Evolutionary conservation across 2,888 invertebrate species (phyloP).

Genomic region (Malthinus flaveolus): DNA sequence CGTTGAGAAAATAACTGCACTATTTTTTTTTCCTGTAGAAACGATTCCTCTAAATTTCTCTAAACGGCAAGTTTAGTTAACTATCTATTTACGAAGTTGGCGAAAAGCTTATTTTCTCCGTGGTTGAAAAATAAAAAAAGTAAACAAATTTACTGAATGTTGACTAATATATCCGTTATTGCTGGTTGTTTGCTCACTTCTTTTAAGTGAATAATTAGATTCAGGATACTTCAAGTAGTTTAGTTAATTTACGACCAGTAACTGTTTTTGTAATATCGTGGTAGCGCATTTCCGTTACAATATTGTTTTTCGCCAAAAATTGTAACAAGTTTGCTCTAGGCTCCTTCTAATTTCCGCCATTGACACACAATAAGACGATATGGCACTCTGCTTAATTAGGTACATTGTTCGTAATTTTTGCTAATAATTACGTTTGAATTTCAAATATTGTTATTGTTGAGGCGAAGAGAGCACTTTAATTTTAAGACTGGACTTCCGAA

Average conservation of each 20-base stretch:
- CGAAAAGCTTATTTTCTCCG: too few relatives aligned
- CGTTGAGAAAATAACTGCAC: too few relatives aligned
- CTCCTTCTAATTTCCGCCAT: slow-evolving; percentile 12
- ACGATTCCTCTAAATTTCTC: too few relatives aligned
- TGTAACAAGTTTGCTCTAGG: background rate
- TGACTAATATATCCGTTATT: slow-evolving; percentile 19
- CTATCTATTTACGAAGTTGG: background rate
- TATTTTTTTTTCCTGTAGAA: too few relatives aligned
- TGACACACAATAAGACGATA: slow-evolving; percentile 7
- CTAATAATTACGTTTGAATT: too few relatives aligned
- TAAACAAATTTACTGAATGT: slow-evolving; percentile 5
- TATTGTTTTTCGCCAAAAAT: too few relatives aligned
- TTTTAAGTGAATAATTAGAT: slow-evolving; percentile 23
- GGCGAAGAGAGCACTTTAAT: too few relatives aligned
- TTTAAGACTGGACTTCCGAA: too few relatives aligned
- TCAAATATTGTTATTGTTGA: too few relatives aligned
- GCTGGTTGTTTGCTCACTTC: slow-evolving; percentile 17
- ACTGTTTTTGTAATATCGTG: slow-evolving; percentile 11
- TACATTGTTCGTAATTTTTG: too few relatives aligned
- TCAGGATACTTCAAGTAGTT: slow-evolving; percentile 19
- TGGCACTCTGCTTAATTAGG: too few relatives aligned
- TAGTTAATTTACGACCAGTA: slow-evolving; percentile 13
- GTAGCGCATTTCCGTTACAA: slow-evolving; percentile 11
- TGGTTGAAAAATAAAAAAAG: slow-evolving; percentile 4
- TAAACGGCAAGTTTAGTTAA: too few relatives aligned